phyloP scores from a whole-genome alignment of 2,888 invertebrate genomes.

The Leptarthrus brevirostris region DNA sequence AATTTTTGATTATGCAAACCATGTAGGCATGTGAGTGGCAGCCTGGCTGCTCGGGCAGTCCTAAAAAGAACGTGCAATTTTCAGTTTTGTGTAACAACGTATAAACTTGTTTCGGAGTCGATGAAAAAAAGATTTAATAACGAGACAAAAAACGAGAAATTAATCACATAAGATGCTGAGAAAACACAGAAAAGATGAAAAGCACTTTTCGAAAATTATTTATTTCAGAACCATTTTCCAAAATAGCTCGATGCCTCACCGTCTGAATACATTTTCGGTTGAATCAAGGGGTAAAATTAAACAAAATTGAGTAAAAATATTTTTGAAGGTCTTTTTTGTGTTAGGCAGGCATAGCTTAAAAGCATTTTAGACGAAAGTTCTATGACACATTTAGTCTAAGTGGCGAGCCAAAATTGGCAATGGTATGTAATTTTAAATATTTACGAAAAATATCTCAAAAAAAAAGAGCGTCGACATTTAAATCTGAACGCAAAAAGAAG shows the following conservation, averaged over 20 bases:
- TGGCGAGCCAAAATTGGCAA: slow-evolving; percentile 18
- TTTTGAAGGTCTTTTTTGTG: slow-evolving; percentile 4
- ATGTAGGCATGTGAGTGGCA: neutral
- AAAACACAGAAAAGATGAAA: slow-evolving; percentile 1
- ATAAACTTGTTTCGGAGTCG: slow-evolving; percentile 1
- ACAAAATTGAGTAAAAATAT: slow-evolving; percentile 36
- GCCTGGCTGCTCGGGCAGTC: neutral
- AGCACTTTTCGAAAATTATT: slow-evolving; percentile 17
- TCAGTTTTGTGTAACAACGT: too few species aligned
- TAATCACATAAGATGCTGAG: neutral
- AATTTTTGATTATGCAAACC: slow-evolving; percentile 38
- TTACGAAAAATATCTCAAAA: neutral
- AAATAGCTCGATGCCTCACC: slow-evolving; percentile 36
- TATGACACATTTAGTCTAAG: slow-evolving; percentile 27
- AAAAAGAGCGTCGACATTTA: neutral
- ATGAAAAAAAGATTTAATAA: neutral
- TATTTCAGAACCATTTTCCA: slow-evolving; percentile 2
- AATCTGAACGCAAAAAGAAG: neutral
- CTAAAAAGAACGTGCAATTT: neutral
- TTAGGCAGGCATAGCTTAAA: neutral
- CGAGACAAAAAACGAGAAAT: neutral
- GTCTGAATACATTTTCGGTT: slow-evolving; percentile 33
- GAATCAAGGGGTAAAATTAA: slow-evolving; percentile 42
- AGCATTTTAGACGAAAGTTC: slow-evolving; percentile 26
- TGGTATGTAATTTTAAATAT: slow-evolving; percentile 8